These are phyloP conservation scores for Heterotis niloticus DNA, from an alignment of 2,113 vertebrate genomes.

Conservation along the genomic window DNA sequence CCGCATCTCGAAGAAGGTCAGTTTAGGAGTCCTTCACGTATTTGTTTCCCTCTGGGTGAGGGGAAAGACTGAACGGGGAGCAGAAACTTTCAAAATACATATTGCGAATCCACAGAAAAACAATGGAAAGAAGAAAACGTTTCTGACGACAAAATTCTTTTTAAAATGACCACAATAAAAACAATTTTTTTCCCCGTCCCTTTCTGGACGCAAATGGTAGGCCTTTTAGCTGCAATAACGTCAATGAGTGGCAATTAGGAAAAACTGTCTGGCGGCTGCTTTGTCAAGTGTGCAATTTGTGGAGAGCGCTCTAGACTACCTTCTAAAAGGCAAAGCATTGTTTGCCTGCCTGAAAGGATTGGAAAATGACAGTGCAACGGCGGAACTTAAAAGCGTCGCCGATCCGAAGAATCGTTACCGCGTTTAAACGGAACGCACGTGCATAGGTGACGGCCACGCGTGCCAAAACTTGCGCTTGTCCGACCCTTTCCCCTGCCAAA, in stretches of 20 bases:
- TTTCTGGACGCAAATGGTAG: neutral
- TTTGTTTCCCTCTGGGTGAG: neutral
- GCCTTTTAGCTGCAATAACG: neutral
- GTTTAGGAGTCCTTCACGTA: constrained; percentile 29
- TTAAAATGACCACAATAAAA: neutral
- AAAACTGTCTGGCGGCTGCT: neutral
- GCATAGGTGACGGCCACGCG: neutral
- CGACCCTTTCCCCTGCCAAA: no score
- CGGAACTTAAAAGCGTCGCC: no score
- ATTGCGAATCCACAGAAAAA: neutral
- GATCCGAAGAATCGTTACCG: no score
- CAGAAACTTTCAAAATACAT: neutral
- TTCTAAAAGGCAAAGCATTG: neutral
- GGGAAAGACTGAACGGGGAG: neutral
- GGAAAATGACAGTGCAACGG: no score
- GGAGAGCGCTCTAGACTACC: neutral
- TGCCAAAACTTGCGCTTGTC: no score
- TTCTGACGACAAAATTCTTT: neutral
- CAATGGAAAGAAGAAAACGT: neutral
- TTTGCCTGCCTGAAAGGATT: neutral
- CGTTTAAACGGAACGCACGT: neutral
- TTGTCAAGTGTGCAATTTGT: neutral
- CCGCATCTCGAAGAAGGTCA: constrained; percentile 57
- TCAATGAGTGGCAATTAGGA: neutral
- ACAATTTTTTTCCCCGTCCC: neutral